Conservation (phyloP, 2,113 vertebrate genomes). For the Leptosomus discolor region DNA sequence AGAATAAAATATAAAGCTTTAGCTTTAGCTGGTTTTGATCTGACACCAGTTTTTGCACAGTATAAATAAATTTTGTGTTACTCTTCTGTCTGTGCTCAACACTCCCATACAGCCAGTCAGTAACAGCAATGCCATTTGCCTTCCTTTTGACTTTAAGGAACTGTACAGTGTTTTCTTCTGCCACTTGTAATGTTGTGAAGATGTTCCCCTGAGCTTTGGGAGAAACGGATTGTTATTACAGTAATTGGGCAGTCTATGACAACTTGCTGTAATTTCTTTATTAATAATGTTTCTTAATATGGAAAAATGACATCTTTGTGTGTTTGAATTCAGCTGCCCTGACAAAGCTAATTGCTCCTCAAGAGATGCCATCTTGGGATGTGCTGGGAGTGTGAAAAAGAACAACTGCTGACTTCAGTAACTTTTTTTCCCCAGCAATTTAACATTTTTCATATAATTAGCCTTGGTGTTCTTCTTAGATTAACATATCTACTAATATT, state of each 20-base stretch:
- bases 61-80: background rate
- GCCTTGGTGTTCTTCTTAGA: constrained; percentile 37
- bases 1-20: background rate
- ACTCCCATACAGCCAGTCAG: background rate
- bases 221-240: constrained; percentile 36
- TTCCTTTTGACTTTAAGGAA: background rate
- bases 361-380: constrained; percentile 46
- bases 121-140: background rate
- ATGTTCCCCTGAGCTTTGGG: constrained; percentile 37
- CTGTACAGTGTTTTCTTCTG: background rate
- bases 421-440: constrained; percentile 59
- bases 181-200: background rate
- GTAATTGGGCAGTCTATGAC: constrained; percentile 61
- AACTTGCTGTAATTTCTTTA: constrained; percentile 64
- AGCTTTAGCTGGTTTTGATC: background rate
- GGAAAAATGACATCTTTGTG: constrained; percentile 37
- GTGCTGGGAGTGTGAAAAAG: constrained; percentile 56
- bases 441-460: constrained; percentile 71
- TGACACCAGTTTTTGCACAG: background rate
- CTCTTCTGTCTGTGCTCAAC: background rate
- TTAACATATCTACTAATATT: constrained; percentile 61
- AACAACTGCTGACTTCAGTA: constrained; percentile 65
- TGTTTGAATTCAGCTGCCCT: constrained; percentile 57
- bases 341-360: constrained; percentile 70
- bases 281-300: constrained; percentile 67